Evolutionary conservation across 37 sponge, comb jelly and placozoan genomes (phyloP).

Genomic region (Diacarnus erythraeanus): DNA sequence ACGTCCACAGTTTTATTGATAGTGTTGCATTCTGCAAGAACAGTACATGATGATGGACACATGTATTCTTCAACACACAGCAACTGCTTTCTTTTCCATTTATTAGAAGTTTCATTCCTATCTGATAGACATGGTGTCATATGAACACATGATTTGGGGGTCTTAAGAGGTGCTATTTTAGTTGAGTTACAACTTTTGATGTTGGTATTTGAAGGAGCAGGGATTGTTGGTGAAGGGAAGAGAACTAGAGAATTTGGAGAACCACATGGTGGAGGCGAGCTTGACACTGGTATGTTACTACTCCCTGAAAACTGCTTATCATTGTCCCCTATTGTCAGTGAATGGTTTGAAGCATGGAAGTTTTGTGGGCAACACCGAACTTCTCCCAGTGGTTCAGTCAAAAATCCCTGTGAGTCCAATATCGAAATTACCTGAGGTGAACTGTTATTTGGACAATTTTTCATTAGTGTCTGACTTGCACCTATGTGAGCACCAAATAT

Average conservation of each 20-base stretch:
- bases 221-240: slow-evolving; percentile 2
- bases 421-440: background rate
- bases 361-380: too few species aligned
- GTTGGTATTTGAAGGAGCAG: too few species aligned
- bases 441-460: background rate
- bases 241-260: background rate
- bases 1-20: slow-evolving; percentile 4
- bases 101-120: background rate
- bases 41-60: slow-evolving; percentile 11
- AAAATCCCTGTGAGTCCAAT: slow-evolving; percentile 14
- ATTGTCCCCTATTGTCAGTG: background rate
- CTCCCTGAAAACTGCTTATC: too few species aligned
- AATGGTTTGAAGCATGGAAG: too few species aligned
- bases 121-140: too few species aligned
- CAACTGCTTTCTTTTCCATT: background rate
- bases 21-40: slow-evolving; percentile 10
- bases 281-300: background rate
- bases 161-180: too few species aligned
- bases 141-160: too few species aligned
- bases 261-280: background rate
- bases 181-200: too few species aligned
- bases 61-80: background rate
- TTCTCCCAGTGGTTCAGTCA: background rate
- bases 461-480: background rate
- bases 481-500: slow-evolving; percentile 28